phyloP scores from a whole-genome alignment of 2,888 invertebrate genomes.

The Xestia rhomboidea region DNA sequence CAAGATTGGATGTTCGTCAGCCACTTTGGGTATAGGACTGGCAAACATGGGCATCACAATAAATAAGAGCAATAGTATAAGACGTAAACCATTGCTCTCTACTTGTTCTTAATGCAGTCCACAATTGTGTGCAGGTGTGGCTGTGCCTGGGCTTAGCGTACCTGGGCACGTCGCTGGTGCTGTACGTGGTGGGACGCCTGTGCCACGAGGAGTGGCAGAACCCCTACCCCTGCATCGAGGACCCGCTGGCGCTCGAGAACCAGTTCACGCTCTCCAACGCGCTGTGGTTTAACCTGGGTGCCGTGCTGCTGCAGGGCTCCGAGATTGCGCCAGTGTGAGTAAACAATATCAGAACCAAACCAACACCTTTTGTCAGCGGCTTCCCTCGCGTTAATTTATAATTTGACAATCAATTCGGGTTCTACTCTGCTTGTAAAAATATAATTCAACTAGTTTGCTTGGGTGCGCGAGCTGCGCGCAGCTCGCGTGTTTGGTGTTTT shows the following conservation, averaged over 20 bases:
- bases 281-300: constrained; percentile 97
- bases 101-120: background rate
- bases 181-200: constrained; percentile 95
- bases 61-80: background rate
- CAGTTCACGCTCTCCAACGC: constrained; percentile 96
- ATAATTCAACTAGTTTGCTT: no score
- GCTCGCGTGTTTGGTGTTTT: no score
- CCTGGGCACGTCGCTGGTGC: constrained; percentile 94
- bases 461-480: no score
- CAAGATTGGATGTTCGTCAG: background rate
- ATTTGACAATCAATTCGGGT: no score
- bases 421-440: no score
- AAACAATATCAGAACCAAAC: constrained; percentile 16
- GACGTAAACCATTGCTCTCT: background rate
- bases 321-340: constrained; percentile 97
- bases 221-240: constrained; percentile 96
- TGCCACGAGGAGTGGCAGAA: constrained; percentile 97
- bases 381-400: no score
- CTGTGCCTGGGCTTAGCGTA: constrained; percentile 95
- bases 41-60: background rate
- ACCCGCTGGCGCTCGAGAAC: constrained; percentile 95
- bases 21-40: background rate
- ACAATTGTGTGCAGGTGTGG: constrained; percentile 92
- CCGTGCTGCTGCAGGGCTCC: constrained; percentile 96
- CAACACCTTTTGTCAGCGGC: no score